Evolutionary conservation across 2,888 invertebrate genomes (phyloP).

Genomic region (Phytoseiulus persimilis): DNA sequence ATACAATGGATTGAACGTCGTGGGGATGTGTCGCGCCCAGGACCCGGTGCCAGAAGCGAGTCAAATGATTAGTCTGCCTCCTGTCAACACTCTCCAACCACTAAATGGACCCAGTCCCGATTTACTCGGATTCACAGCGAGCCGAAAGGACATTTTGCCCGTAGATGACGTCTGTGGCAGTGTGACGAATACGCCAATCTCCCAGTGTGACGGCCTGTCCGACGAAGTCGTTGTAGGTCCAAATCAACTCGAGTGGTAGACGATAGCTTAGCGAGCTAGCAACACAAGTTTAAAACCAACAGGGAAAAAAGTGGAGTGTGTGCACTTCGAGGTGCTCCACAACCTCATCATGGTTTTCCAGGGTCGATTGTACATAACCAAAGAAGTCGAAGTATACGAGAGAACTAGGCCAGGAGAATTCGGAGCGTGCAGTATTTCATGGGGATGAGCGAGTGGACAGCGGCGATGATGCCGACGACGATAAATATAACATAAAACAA

Average conservation of each 20-base stretch:
- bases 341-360: neutral
- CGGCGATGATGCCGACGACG: neutral
- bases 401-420: neutral
- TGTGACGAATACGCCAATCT: neutral
- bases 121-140: slow-evolving; percentile 18
- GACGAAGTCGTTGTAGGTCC: slow-evolving; percentile 14
- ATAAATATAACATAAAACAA: neutral
- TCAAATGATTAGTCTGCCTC: slow-evolving; percentile 36
- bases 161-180: neutral
- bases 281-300: neutral
- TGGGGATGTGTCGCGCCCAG: slow-evolving; percentile 22
- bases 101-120: slow-evolving; percentile 37
- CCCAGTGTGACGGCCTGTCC: neutral
- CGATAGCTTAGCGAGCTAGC: neutral
- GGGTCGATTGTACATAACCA: neutral
- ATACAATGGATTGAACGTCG: slow-evolving; percentile 23
- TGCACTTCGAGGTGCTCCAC: neutral
- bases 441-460: neutral
- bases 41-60: slow-evolving; percentile 35
- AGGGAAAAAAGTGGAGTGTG: neutral
- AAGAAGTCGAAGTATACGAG: neutral
- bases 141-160: slow-evolving; percentile 9
- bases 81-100: slow-evolving; percentile 33
- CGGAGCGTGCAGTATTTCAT: neutral
- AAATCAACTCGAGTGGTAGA: slow-evolving; percentile 31